Conservation (phyloP, 1,140 invertebrate genomes). For the Heterodera schachtii region DNA sequence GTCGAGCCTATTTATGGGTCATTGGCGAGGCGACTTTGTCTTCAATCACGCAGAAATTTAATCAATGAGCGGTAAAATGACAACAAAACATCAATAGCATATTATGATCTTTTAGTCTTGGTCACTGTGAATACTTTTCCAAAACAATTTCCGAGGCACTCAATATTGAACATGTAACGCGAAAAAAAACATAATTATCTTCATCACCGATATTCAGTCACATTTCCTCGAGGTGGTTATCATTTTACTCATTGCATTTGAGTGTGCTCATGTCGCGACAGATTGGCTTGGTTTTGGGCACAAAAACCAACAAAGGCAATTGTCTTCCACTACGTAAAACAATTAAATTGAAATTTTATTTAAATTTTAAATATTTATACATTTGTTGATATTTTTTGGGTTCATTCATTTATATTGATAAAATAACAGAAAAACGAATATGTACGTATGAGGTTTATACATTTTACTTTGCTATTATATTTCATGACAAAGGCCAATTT, state of each 20-base stretch:
- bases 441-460: too few species aligned
- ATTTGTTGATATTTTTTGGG: too few species aligned
- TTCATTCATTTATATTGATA: too few species aligned
- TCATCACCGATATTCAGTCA: background rate
- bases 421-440: too few species aligned
- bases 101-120: background rate
- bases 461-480: too few species aligned
- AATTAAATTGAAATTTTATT: background rate
- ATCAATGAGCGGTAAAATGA: slow-evolving; percentile 17
- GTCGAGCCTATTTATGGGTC: slow-evolving; percentile 14
- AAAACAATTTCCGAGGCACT: slow-evolving; percentile 24
- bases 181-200: background rate
- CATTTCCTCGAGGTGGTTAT: slow-evolving; percentile 14
- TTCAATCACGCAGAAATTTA: background rate
- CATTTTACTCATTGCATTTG: slow-evolving; percentile 7
- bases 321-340: background rate
- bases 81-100: background rate
- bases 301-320: background rate
- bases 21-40: slow-evolving; percentile 23
- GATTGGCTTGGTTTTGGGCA: background rate
- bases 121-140: slow-evolving; percentile 26
- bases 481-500: too few species aligned
- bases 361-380: background rate
- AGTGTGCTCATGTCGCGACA: background rate
- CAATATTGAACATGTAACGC: slow-evolving; percentile 8